Evolutionary conservation across 2,797 vertebrate genomes (phyloP), one percentile per base, ranked within the genome.

Genomic region (Pogonophryne albipinna): DNA sequence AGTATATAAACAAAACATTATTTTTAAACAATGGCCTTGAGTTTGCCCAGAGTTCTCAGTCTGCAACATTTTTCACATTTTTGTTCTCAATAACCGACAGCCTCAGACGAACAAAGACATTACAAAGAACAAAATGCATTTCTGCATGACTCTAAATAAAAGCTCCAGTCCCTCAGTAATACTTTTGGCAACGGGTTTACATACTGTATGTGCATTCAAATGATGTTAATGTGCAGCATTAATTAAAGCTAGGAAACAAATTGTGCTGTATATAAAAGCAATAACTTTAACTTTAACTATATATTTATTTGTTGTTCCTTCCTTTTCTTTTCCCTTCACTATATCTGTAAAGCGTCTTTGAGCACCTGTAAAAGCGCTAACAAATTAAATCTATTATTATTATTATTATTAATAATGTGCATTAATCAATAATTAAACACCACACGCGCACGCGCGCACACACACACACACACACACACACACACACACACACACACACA

Each of bases 111-210:
- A 76, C 14, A 38, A 65, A 74, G 49, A 27, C 51, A 74, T 27
- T 41, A 46, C 20, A 82, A 73, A 78, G 27, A 66, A 58, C 53
- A 72, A 79, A 52, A 71, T 47, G 6, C 57, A 63, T 50, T 74
- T 74, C 17, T 45, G 27, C 8, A 69, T 17, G 41, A 14, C 16
- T 67, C 19, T 62, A 59, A 38, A 66, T 73, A 51, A 73, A 45
- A 71, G 15, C 69, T 53, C 16, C 17, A 64, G 41, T 57, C 61
- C 49, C 19, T 61, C 10, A 55, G 66, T 61, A n/a, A 74, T 60
- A 55, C 1, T 61, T 50, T 68, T 74, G n/a, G 56, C 59, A 78
- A 38, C 64, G 42, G 8, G 15, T 19, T 63, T 66, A 46, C 57
- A 76, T 58, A 27, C 27, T 27, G 27, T 27, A 57, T 46, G 10